Evolutionary conservation across 2,888 invertebrate species (phyloP).

Genomic region (Ferdinandea cuprea): DNA sequence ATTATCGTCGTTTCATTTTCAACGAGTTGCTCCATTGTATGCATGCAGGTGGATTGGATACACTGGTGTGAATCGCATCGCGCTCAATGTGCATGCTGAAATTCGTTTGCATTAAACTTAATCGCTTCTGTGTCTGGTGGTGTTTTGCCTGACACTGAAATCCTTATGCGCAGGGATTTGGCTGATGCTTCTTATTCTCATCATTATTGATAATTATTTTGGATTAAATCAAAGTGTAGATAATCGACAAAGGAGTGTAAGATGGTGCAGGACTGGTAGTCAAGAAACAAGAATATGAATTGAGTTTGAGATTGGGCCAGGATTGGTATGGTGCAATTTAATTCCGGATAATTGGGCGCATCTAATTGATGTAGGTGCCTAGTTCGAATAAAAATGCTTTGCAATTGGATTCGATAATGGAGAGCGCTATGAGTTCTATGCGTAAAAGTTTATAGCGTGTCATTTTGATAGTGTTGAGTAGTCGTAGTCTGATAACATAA

Average conservation of each 20-base stretch:
- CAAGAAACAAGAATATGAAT: constrained; percentile 20
- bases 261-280: background rate
- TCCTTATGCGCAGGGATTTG: constrained; percentile 18
- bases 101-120: constrained; percentile 58
- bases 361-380: constrained; percentile 19
- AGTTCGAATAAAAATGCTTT: background rate
- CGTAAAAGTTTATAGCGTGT: too few relatives aligned
- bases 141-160: background rate
- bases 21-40: constrained; percentile 1
- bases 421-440: background rate
- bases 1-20: constrained; percentile 21
- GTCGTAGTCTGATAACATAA: too few relatives aligned
- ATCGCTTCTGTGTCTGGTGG: constrained; percentile 33
- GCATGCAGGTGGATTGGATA: constrained; percentile 3
- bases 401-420: background rate
- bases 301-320: constrained; percentile 4
- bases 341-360: constrained; percentile 36
- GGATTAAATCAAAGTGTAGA: constrained; percentile 62
- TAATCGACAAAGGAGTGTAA: constrained; percentile 46
- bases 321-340: constrained; percentile 40
- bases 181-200: constrained; percentile 10
- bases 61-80: constrained; percentile 33
- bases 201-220: constrained; percentile 66
- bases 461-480: too few relatives aligned
- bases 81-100: constrained; percentile 1